A percentile compares a stretch with the other conserved stretches of the same genome.
phyloP scores from a whole-genome alignment of 2,113 vertebrate genomes.

The Ptilonorhynchus violaceus region DNA sequence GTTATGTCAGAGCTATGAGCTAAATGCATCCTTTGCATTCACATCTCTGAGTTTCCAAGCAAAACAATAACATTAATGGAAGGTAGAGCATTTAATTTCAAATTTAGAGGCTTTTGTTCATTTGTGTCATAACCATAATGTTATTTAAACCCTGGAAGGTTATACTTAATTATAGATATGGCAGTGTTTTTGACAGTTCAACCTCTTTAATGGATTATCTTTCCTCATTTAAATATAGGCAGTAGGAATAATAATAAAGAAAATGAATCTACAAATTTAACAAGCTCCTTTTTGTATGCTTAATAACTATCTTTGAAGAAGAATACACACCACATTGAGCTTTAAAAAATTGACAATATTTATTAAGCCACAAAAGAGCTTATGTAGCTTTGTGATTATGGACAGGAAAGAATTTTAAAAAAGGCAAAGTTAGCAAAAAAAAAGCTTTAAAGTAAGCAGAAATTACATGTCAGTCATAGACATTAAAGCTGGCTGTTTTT shows the following conservation, averaged over 20 bases:
- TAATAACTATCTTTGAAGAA: conserved; percentile 61
- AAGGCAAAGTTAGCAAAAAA: conserved; percentile 62
- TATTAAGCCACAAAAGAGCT: conserved; percentile 70
- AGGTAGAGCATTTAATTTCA: conserved; percentile 38
- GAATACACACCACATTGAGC: neutral
- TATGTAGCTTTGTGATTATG: conserved; percentile 66
- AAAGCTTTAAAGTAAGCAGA: conserved; percentile 72
- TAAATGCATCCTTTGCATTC: neutral
- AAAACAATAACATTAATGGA: conserved; percentile 21
- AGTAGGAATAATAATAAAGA: conserved; percentile 39
- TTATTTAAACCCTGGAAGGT: conserved; percentile 36
- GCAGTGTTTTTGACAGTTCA: conserved; percentile 46
- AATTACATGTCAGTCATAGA: conserved; percentile 69
- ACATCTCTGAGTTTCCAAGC: neutral
- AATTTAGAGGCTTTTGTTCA: conserved; percentile 29
- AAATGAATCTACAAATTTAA: conserved; percentile 37
- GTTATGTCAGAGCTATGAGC: neutral
- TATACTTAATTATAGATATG: conserved; percentile 60
- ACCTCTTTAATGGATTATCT: conserved; percentile 52
- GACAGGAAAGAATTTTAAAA: conserved; percentile 63
- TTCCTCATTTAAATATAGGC: conserved; percentile 54
- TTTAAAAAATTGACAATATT: conserved; percentile 68
- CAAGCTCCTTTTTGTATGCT: conserved; percentile 1
- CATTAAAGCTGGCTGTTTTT: conserved; percentile 74
- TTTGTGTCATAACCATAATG: conserved; percentile 30